These are phyloP conservation scores for Nomada lathburiana DNA, from an alignment of 2,888 invertebrate species.

Conservation along the genomic window DNA sequence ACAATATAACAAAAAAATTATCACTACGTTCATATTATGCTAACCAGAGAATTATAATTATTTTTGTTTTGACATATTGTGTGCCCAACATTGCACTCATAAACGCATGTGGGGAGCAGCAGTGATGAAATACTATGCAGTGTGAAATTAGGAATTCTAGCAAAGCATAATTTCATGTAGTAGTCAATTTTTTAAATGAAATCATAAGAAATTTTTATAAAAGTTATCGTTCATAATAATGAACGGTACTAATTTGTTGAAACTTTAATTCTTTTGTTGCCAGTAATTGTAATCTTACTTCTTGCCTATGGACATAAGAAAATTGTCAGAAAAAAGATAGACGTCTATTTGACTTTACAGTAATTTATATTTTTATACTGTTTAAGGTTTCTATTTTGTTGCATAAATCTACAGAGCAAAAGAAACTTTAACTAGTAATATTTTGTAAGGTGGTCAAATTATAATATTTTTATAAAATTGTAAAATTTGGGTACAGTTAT, in stretches of 20 bases:
- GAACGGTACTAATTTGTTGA: conserved; percentile 5
- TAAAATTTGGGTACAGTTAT: neutral
- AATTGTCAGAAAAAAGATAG: conserved; percentile 5
- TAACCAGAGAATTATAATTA: conserved; percentile 53
- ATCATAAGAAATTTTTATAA: neutral
- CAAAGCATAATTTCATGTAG: conserved; percentile 17
- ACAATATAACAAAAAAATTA: conserved; percentile 34
- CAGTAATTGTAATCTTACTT: conserved; percentile 5
- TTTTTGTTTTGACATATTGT: conserved; percentile 64
- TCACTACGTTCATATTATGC: conserved; percentile 23
- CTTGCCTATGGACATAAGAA: neutral
- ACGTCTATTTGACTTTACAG: conserved; percentile 13
- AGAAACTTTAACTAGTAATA: conserved; percentile 3
- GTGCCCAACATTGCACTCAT: conserved; percentile 8
- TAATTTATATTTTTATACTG: neutral
- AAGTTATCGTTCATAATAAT: neutral
- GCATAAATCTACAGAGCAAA: conserved; percentile 1
- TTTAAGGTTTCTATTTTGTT: neutral
- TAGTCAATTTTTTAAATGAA: conserved; percentile 15
- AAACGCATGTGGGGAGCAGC: conserved; percentile 1
- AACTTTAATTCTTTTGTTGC: neutral
- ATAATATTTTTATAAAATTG: conserved; percentile 2
- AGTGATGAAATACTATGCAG: conserved; percentile 3
- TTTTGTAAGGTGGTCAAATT: neutral
- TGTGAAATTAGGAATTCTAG: conserved; percentile 28